Evolutionary conservation across 2,113 vertebrate species (phyloP).

Genomic region (Mohoua ochrocephala): DNA sequence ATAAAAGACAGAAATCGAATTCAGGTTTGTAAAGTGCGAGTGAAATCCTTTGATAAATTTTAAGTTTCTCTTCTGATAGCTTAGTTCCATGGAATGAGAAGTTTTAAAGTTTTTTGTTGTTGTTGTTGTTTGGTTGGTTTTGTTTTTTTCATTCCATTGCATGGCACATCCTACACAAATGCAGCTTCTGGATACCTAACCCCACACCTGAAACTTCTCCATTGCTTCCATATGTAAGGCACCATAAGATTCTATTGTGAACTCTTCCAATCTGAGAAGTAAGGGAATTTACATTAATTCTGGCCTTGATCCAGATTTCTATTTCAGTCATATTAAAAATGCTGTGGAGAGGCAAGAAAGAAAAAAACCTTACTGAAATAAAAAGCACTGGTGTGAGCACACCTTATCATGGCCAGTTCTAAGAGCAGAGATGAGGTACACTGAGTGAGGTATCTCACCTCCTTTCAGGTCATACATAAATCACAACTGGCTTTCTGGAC

Average conservation of each 20-base stretch:
- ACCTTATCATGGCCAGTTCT: not conserved
- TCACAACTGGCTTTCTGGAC: not conserved
- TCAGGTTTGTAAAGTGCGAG: not conserved
- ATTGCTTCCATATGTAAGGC: not conserved
- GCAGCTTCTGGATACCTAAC: not conserved
- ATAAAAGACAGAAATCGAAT: conserved; percentile 28
- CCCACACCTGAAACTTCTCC: not conserved
- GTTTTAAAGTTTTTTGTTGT: not conserved
- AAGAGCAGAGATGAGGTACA: not conserved
- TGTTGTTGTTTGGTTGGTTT: not conserved
- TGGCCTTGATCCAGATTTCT: not conserved
- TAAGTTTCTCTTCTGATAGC: not conserved
- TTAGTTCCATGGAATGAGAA: not conserved
- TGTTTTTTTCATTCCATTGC: not conserved
- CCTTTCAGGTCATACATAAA: not conserved
- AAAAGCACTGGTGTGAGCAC: not conserved
- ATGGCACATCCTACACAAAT: not conserved
- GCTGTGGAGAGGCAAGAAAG: not conserved
- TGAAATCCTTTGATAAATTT: not conserved
- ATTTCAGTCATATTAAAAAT: not conserved
- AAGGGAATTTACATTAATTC: not conserved
- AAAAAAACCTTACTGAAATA: not conserved
- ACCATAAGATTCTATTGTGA: not conserved
- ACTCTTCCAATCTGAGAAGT: not conserved
- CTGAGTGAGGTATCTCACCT: not conserved